Conservation (phyloP, 2,797 vertebrate genomes). For the Karalla daura region DNA sequence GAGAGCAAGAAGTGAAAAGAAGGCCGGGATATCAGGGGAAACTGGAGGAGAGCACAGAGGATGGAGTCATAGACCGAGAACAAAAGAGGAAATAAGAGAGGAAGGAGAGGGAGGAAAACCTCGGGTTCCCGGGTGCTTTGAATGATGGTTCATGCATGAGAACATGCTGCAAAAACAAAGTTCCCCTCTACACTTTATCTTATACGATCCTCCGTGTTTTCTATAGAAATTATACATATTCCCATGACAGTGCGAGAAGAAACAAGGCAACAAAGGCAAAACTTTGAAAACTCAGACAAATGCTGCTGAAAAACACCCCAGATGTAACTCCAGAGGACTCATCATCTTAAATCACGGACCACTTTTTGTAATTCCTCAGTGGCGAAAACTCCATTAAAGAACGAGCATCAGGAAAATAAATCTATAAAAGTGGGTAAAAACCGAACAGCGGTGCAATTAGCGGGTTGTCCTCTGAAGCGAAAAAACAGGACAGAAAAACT, state of each 20-base stretch:
- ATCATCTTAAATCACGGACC: no score
- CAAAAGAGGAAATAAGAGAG: constrained; percentile 57
- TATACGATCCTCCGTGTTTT: not conserved
- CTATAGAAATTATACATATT: not conserved
- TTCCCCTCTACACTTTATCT: not conserved
- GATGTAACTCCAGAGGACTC: not conserved
- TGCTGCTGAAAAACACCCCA: not conserved
- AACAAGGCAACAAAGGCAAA: not conserved
- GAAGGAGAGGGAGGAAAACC: constrained; percentile 21
- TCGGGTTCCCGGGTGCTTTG: constrained; percentile 29
- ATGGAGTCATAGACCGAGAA: constrained; percentile 44
- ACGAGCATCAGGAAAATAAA: not conserved
- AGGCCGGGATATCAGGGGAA: constrained; percentile 55
- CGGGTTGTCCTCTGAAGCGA: not conserved
- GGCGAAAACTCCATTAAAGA: not conserved
- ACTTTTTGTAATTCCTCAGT: not conserved
- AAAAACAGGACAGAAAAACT: not conserved
- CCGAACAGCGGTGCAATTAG: not conserved
- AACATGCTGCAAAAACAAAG: not conserved
- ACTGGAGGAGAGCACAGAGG: constrained; percentile 45
- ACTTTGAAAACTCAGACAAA: not conserved
- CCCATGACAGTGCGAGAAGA: not conserved
- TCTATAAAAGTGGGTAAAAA: not conserved
- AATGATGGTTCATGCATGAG: constrained; percentile 35
- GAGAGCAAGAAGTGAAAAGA: constrained; percentile 30